These are phyloP conservation scores for Triplophysa dalaica DNA, from an alignment of 2,113 vertebrate genomes.

Conservation along the genomic window DNA sequence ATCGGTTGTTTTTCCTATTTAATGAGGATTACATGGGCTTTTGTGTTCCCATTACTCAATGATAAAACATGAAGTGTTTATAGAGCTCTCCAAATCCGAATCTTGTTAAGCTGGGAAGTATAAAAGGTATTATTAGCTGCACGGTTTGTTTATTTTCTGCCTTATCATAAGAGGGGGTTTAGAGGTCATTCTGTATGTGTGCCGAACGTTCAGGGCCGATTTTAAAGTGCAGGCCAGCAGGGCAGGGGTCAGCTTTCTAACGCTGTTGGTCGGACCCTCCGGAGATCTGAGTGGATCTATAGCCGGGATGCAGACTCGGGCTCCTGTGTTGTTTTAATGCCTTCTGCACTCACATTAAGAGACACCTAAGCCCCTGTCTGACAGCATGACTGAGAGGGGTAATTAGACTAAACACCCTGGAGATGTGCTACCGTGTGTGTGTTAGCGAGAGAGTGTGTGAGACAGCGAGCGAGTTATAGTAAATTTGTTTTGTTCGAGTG, in stretches of 20 bases:
- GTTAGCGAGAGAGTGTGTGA: constrained; percentile 46
- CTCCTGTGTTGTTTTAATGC: constrained; percentile 62
- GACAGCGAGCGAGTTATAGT: constrained; percentile 20
- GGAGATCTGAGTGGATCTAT: constrained; percentile 52
- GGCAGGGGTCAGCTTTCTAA: constrained; percentile 46
- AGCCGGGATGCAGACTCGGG: constrained; percentile 17
- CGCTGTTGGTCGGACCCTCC: constrained; percentile 11
- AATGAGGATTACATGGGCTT: constrained; percentile 18
- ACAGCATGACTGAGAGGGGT: constrained; percentile 59
- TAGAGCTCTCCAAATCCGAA: neutral
- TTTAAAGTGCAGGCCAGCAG: constrained; percentile 30
- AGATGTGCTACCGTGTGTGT: constrained; percentile 57
- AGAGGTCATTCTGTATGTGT: neutral
- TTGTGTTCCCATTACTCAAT: constrained; percentile 20
- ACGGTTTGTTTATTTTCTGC: neutral
- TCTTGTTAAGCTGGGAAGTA: neutral
- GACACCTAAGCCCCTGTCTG: constrained; percentile 60
- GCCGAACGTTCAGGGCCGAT: neutral
- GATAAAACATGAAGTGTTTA: constrained; percentile 23
- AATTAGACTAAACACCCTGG: constrained; percentile 57
- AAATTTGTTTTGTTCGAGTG: constrained; percentile 49
- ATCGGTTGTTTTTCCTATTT: neutral
- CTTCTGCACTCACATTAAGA: constrained; percentile 55
- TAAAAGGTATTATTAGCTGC: neutral
- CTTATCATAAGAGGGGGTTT: neutral